A percentile compares a stretch with the other conserved stretches of the same genome.
phyloP scores from a whole-genome alignment of 2,113 vertebrate species.

The Atherinomorus stipes region DNA sequence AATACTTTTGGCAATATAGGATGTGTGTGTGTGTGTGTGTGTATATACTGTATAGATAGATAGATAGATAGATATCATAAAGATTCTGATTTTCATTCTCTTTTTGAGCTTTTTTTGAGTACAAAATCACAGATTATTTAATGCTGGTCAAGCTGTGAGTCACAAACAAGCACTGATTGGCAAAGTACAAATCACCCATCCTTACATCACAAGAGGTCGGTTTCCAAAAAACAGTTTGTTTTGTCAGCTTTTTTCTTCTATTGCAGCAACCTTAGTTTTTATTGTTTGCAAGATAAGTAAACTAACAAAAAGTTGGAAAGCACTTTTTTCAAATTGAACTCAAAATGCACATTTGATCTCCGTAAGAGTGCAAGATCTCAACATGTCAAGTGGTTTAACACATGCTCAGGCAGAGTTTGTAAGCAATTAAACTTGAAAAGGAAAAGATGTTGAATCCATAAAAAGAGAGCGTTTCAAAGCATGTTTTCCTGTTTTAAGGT shows the following conservation, averaged over 20 bases:
- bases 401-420: background rate
- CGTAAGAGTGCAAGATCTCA: background rate
- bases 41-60: no score
- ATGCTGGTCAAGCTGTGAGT: no score
- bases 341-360: background rate
- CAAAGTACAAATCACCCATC: background rate
- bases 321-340: conserved; percentile 3
- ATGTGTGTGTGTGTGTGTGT: no score
- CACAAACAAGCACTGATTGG: no score
- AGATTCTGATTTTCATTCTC: no score
- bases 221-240: no score
- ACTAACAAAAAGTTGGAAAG: background rate
- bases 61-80: no score
- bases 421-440: conserved; percentile 8
- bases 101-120: no score
- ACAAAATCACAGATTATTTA: no score
- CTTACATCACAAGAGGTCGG: background rate
- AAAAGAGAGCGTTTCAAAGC: background rate
- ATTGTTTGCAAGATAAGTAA: conserved; percentile 9
- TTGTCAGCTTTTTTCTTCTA: background rate
- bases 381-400: background rate
- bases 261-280: conserved; percentile 14
- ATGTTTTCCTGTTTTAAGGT: no score
- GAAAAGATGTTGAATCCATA: background rate
- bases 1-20: no score